These are phyloP conservation scores for Hirtodrosophila duncani DNA, from an alignment of 2,888 invertebrate species.

Conservation along the genomic window DNA sequence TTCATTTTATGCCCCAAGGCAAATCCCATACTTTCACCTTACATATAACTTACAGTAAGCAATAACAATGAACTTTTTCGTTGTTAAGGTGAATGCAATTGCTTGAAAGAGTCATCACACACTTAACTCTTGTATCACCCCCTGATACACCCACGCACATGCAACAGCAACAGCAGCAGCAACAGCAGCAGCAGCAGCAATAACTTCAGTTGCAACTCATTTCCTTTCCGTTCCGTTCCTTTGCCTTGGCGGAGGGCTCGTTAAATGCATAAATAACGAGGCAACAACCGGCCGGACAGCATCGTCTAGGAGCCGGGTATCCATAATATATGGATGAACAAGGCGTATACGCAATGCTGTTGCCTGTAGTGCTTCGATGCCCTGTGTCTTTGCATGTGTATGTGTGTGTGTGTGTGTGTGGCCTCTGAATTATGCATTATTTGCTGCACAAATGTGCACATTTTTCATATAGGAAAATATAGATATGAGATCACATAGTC, in stretches of 20 bases:
- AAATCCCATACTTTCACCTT: no score
- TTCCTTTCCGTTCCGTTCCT: slow-evolving; percentile 21
- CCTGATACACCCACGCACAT: slow-evolving; percentile 1
- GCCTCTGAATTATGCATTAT: slow-evolving; percentile 39
- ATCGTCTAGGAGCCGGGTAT: not conserved
- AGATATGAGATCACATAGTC: slow-evolving; percentile 15
- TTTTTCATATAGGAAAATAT: slow-evolving; percentile 21
- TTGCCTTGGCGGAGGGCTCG: no score
- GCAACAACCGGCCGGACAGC: not conserved
- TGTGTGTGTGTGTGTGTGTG: not conserved
- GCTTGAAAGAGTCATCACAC: no score
- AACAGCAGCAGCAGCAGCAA: slow-evolving; percentile 1
- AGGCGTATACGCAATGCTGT: slow-evolving; percentile 17
- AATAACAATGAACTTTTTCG: no score
- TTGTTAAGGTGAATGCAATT: no score
- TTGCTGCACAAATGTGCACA: slow-evolving; percentile 36
- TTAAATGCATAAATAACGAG: slow-evolving; percentile 45
- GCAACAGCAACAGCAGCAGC: not conserved
- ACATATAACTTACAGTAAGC: no score
- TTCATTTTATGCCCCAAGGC: no score
- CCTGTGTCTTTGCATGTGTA: not conserved
- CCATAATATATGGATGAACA: slow-evolving; percentile 1
- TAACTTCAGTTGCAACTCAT: slow-evolving; percentile 37
- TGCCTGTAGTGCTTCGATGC: not conserved
- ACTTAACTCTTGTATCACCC: no score